These are phyloP conservation scores for Petrocephalus sullivani DNA, from an alignment of 2,797 vertebrate species.

Conservation along the genomic window DNA sequence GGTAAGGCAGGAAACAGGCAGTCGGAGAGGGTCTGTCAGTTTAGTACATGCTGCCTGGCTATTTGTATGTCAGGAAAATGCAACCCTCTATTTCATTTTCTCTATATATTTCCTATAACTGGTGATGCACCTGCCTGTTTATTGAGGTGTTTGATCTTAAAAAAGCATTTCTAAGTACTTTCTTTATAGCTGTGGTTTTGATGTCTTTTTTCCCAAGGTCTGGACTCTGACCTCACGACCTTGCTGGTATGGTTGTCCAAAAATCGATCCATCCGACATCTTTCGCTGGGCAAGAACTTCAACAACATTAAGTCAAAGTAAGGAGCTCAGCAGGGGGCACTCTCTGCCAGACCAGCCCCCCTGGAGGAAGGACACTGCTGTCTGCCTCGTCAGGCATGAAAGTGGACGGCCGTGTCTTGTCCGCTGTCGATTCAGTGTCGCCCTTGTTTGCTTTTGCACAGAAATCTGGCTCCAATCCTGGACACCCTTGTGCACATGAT, in stretches of 20 bases:
- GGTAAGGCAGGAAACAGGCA: constrained; percentile 62
- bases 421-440: neutral
- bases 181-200: neutral
- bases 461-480: constrained; percentile 89
- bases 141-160: neutral
- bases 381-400: neutral
- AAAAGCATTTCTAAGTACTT: neutral
- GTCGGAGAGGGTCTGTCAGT: neutral
- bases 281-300: constrained; percentile 95
- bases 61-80: no score
- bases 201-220: constrained; percentile 57
- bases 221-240: constrained; percentile 90
- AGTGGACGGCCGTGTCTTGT: neutral
- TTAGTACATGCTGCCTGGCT: no score
- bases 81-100: neutral
- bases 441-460: constrained; percentile 52
- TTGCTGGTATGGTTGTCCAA: constrained; percentile 93
- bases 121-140: neutral
- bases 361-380: neutral
- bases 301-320: constrained; percentile 99
- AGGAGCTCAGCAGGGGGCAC: constrained; percentile 48
- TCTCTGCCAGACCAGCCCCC: neutral
- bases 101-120: neutral
- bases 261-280: constrained; percentile 90
- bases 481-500: constrained; percentile 97